Conservation (phyloP, 2,888 invertebrate species). For the Acholoe squamosa region DNA sequence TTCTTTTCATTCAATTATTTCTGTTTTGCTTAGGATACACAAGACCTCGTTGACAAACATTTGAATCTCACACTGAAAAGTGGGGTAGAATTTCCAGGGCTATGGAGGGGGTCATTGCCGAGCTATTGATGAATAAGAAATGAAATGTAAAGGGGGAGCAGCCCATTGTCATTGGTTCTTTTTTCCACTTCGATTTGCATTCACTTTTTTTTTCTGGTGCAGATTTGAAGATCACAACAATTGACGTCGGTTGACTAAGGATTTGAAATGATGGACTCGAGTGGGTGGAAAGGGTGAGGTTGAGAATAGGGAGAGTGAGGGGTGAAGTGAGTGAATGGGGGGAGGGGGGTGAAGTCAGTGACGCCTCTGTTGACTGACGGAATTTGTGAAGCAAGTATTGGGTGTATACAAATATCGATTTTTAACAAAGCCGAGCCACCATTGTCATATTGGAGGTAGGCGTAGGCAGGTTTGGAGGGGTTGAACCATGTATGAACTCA, state of each 20-base stretch:
- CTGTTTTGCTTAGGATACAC: not conserved
- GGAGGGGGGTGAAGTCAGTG: not conserved
- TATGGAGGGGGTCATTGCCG: not conserved
- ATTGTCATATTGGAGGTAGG: not conserved
- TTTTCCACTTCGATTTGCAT: not conserved
- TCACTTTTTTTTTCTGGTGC: not conserved
- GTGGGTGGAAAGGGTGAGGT: not conserved
- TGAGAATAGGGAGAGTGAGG: not conserved
- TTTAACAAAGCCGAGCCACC: not conserved
- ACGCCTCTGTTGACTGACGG: conserved; percentile 24
- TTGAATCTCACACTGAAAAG: not conserved
- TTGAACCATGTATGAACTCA: not conserved
- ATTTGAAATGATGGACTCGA: not conserved
- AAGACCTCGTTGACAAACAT: not conserved
- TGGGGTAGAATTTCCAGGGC: not conserved
- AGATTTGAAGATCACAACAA: conserved; percentile 23
- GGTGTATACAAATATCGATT: conserved; percentile 44
- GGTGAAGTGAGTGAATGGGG: not conserved
- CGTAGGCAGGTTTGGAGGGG: not conserved
- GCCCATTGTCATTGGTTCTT: not conserved
- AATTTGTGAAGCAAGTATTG: not conserved
- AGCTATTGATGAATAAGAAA: not conserved
- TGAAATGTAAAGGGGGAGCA: too few species aligned
- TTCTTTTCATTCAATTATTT: not conserved
- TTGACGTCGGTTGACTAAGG: not conserved